Evolutionary conservation across 2,113 vertebrate genomes (phyloP).

Genomic region (Hemiscyllium ocellatum): DNA sequence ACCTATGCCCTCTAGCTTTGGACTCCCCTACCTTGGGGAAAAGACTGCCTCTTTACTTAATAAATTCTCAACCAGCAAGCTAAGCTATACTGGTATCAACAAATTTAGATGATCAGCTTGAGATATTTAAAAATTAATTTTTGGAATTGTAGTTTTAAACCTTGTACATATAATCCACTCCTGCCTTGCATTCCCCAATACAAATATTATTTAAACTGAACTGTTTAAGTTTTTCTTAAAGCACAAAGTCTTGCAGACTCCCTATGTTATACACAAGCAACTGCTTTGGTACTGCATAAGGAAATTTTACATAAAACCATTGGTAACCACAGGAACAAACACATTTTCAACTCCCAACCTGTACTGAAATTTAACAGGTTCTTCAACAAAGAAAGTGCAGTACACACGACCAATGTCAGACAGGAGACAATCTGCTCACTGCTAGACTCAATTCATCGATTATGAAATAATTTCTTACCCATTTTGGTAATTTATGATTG

Average conservation of each 20-base stretch:
- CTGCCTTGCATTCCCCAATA: not conserved
- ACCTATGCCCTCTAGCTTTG: too few relatives aligned
- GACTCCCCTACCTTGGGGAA: too few relatives aligned
- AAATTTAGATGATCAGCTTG: not conserved
- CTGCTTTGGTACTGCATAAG: not conserved
- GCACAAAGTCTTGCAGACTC: too few relatives aligned
- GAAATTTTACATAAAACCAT: not conserved
- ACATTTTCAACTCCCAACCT: not conserved
- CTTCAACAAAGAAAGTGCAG: not conserved
- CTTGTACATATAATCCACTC: not conserved
- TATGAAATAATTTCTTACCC: slow-evolving; percentile 4
- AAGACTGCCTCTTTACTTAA: not conserved
- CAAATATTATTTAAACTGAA: not conserved
- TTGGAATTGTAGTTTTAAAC: not conserved
- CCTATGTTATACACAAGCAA: not conserved
- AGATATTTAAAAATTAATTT: not conserved
- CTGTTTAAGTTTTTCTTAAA: not conserved
- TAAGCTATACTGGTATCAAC: not conserved
- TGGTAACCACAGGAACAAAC: not conserved
- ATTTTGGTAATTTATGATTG: not conserved
- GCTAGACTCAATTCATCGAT: not conserved
- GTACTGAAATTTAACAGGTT: not conserved
- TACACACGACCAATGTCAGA: not conserved
- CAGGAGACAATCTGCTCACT: not conserved
- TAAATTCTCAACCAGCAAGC: not conserved